A percentile compares a stretch with the other conserved stretches of the same genome.
phyloP scores from a whole-genome alignment of 2,113 vertebrate genomes.

The Tor tambroides region DNA sequence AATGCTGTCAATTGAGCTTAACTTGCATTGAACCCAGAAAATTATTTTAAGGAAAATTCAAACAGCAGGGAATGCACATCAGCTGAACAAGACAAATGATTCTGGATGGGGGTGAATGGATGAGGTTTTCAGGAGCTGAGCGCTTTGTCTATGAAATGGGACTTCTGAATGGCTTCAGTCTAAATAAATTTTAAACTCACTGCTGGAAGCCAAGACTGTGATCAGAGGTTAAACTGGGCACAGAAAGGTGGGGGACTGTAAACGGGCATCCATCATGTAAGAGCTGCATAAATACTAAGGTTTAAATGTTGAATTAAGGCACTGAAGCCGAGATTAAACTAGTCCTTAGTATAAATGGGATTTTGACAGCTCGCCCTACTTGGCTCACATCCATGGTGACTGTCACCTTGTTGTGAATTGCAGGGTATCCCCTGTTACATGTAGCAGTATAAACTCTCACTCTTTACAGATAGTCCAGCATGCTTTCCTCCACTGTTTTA shows the following conservation, averaged over 20 bases:
- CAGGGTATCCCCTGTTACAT: slow-evolving; percentile 11
- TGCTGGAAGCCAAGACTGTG: slow-evolving; percentile 9
- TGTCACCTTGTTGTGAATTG: slow-evolving; percentile 6
- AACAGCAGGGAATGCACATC: slow-evolving; percentile 2
- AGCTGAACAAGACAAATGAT: neutral
- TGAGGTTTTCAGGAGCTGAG: neutral
- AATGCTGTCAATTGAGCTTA: neutral
- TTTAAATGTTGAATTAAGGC: slow-evolving; percentile 19
- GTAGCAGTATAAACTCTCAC: neutral
- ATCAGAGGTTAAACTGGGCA: neutral
- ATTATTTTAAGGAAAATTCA: neutral
- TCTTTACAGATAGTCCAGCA: neutral
- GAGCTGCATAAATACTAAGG: slow-evolving; percentile 8
- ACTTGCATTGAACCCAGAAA: neutral
- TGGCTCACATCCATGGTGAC: neutral
- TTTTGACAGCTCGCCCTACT: slow-evolving; percentile 15
- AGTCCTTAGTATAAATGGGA: slow-evolving; percentile 10
- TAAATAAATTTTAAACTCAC: neutral
- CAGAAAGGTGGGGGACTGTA: neutral
- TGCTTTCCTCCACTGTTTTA: neutral
- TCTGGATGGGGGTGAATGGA: slow-evolving; percentile 1
- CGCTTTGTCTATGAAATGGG: slow-evolving; percentile 7
- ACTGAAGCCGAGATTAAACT: slow-evolving; percentile 27
- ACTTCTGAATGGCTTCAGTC: neutral
- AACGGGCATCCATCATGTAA: neutral